These are phyloP conservation scores for Heliothis subflexa DNA, from an alignment of 1,140 invertebrate species.

Conservation along the genomic window DNA sequence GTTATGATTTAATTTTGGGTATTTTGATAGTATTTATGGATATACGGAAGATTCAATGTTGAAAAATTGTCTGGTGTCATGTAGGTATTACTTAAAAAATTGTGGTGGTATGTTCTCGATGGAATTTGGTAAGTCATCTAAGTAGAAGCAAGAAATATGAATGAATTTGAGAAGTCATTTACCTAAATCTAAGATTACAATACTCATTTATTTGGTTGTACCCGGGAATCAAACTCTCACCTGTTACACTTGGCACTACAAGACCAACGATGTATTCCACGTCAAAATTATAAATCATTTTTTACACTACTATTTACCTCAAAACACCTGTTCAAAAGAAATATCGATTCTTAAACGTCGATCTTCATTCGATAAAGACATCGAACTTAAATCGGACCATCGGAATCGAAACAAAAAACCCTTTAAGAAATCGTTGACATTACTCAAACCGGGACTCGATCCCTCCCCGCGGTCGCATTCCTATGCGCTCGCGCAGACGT, in stretches of 20 bases:
- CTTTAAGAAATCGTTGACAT: conserved; percentile 41
- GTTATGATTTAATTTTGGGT: conserved; percentile 45
- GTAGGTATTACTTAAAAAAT: not conserved
- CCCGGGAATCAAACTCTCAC: not conserved
- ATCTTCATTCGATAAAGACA: conserved; percentile 27
- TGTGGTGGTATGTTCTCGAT: not conserved
- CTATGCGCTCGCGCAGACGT: conserved; percentile 26
- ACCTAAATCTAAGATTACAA: no score
- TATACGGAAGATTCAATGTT: conserved; percentile 13
- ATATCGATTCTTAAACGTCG: not conserved
- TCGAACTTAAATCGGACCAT: conserved; percentile 8
- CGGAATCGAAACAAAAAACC: conserved; percentile 35
- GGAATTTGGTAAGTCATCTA: no score
- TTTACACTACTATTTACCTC: not conserved
- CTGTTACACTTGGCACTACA: no score
- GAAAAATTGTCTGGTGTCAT: not conserved
- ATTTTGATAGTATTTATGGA: conserved; percentile 8
- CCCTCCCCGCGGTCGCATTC: conserved; percentile 34
- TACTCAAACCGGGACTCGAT: conserved; percentile 29
- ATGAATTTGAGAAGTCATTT: no score
- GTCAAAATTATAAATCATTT: not conserved
- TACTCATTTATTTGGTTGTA: no score
- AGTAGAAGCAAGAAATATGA: no score
- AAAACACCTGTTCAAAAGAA: conserved; percentile 7
- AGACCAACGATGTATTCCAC: not conserved